Evolutionary conservation across 2,797 vertebrate genomes (phyloP), one percentile per base, ranked within the genome.

Genomic region (Crossoptilon crossoptilon): DNA sequence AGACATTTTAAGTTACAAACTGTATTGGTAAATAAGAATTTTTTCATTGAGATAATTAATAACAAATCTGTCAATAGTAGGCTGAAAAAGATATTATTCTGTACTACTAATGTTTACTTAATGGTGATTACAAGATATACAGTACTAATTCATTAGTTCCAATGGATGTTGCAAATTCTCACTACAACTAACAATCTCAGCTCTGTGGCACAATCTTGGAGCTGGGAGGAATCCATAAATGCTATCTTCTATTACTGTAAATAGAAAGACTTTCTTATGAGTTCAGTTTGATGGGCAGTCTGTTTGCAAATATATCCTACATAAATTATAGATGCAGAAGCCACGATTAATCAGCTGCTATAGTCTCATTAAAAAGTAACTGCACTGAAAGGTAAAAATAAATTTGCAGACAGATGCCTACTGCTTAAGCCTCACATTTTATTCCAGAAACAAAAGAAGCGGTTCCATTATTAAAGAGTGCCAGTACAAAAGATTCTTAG

Each of bases 321-420:
- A 39, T 94, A 53, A 94, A 96, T 94, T 88, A 92, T 53, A 93
- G 67, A 86, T 86, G 55, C 63, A 88, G 63, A 84, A 92, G 81
- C 44, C 76, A 74, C 33, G 76, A 46, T 88, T 91, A 94, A 94
- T 88, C 73, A 84, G 29, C 9, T 53, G 75, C 81, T 64, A 41
- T 56, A 63, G 39, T 78, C 77, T 91, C 82, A 89, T 84, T 89
- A 86, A 86, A 91, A 89, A 91, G 89, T 79, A 92, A 83, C 43
- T 75, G 24, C 27, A 37, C 11, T 43, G 39, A 23, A 68, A 95
- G 51, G 64, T 35, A 88, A 86, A 91, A 94, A 84, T 31, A 91
- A 63, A 71, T 73, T 71, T 70, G 24, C 58, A 82, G 78, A 17
- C 10, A 85, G 41, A 26, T 74, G 77, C 55, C 67, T 77, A 46